A percentile compares a stretch with the other conserved stretches of the same genome.
phyloP scores from a whole-genome alignment of 1,140 invertebrate genomes.

The Heliconius congener region DNA sequence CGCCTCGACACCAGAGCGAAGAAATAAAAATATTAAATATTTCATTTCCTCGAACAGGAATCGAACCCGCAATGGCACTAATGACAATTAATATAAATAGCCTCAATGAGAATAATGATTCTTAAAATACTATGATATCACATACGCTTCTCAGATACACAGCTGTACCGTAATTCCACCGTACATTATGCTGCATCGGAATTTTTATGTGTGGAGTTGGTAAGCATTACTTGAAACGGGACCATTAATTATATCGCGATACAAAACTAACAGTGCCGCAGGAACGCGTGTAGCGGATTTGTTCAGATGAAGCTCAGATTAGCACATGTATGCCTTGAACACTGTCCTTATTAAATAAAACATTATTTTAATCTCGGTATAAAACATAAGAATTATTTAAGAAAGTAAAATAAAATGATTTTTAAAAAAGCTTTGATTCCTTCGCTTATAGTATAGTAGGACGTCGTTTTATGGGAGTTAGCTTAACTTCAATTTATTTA shows the following conservation, averaged over 20 bases:
- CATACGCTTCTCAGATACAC: neutral
- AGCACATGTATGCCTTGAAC: constrained; percentile 14
- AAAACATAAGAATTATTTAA: neutral
- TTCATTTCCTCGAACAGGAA: too few relatives aligned
- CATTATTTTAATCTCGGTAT: neutral
- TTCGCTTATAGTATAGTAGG: too few relatives aligned
- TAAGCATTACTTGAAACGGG: constrained; percentile 32
- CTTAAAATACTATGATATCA: neutral
- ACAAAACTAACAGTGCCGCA: constrained; percentile 9
- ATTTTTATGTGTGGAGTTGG: constrained; percentile 23
- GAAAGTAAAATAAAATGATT: neutral
- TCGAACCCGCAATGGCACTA: too few relatives aligned
- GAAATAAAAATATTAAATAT: too few relatives aligned
- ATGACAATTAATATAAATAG: too few relatives aligned
- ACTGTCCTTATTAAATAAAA: neutral
- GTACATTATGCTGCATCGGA: neutral
- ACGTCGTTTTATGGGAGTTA: too few relatives aligned
- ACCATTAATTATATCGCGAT: constrained; percentile 48
- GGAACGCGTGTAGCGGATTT: constrained; percentile 3
- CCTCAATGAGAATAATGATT: neutral
- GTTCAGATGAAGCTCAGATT: constrained; percentile 24
- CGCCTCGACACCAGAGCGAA: too few relatives aligned
- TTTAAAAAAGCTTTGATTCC: neutral
- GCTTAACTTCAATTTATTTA: too few relatives aligned
- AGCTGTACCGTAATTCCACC: neutral